Conservation (phyloP, 2,888 invertebrate genomes). For the Orchesella flavescens region DNA sequence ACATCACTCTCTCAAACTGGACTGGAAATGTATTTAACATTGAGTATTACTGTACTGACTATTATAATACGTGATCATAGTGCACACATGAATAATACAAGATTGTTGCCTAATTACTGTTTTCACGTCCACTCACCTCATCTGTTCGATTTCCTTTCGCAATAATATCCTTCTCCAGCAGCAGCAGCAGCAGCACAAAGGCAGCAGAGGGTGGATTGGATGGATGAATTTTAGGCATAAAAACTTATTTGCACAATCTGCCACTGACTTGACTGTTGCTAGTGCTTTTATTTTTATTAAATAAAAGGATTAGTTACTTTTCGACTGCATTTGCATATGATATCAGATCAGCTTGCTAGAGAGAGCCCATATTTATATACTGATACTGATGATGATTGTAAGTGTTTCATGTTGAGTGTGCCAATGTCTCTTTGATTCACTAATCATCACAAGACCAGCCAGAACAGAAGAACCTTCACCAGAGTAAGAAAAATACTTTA, state of each 20-base stretch:
- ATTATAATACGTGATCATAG: no score
- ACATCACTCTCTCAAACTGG: no score
- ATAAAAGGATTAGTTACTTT: slow-evolving; percentile 42
- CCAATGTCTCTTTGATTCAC: background rate
- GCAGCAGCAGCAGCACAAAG: background rate
- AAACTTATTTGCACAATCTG: background rate
- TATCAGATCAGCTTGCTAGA: no score
- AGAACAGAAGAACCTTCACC: slow-evolving; percentile 16
- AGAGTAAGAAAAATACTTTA: slow-evolving; percentile 2
- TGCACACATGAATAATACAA: no score
- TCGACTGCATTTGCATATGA: background rate
- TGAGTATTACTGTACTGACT: background rate
- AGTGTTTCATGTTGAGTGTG: background rate
- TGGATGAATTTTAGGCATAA: background rate
- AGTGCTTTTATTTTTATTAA: slow-evolving; percentile 16
- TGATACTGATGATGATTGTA: no score
- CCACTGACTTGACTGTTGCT: background rate
- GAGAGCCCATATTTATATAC: background rate
- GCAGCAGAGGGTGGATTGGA: background rate
- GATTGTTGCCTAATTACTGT: background rate
- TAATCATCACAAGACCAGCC: slow-evolving; percentile 44
- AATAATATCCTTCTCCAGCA: background rate
- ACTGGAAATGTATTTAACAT: background rate
- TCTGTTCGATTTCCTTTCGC: background rate
- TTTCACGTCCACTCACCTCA: background rate